A percentile compares a stretch with the other conserved stretches of the same genome.
These are phyloP conservation scores for Penelope pileata DNA, from an alignment of 2,113 vertebrate species.

Conservation along the genomic window DNA sequence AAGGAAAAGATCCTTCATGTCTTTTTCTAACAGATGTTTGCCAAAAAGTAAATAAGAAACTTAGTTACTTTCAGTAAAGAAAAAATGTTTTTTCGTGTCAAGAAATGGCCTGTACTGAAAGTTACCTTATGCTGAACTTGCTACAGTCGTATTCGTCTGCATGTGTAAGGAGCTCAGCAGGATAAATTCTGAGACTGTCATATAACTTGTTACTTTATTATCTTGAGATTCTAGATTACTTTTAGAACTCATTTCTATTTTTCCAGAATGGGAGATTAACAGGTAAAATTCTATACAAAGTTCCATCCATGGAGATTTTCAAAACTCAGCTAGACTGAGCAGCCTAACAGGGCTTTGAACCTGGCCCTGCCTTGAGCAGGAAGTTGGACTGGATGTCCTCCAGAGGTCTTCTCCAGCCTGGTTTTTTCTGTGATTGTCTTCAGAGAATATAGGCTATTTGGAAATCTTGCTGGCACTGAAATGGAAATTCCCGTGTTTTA, in stretches of 20 bases:
- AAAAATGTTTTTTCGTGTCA: background rate
- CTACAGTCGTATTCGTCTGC: background rate
- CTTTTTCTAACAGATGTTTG: background rate
- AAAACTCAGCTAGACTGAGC: background rate
- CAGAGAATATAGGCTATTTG: background rate
- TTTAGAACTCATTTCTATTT: background rate
- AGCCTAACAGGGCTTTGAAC: background rate
- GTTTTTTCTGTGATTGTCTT: background rate
- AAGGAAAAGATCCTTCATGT: background rate
- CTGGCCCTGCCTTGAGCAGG: background rate
- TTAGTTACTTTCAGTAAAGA: background rate
- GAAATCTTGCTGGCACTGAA: background rate
- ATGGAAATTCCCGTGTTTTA: background rate
- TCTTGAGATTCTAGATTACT: background rate
- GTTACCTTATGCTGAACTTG: background rate
- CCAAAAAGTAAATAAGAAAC: background rate
- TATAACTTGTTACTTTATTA: background rate
- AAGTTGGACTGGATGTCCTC: background rate
- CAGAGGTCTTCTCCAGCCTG: background rate
- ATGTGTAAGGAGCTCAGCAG: background rate
- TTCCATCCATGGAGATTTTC: background rate
- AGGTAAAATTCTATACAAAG: background rate
- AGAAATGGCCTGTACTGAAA: background rate
- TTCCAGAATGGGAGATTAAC: background rate
- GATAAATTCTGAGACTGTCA: background rate